A percentile compares a stretch with the other conserved stretches of the same genome.
These are phyloP conservation scores for Periplaneta americana DNA, from an alignment of 1,140 invertebrate species.

Conservation along the genomic window DNA sequence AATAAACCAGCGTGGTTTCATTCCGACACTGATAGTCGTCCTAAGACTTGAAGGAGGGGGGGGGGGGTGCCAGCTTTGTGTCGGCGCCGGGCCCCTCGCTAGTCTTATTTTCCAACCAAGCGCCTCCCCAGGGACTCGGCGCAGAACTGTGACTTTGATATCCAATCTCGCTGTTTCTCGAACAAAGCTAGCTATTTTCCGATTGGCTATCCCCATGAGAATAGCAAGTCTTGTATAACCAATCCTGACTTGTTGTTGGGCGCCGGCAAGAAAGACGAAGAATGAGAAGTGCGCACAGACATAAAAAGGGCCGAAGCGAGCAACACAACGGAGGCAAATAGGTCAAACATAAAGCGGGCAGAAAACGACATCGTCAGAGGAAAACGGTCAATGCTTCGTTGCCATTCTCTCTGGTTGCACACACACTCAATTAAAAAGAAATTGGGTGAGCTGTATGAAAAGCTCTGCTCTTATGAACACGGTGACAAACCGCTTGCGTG, in stretches of 20 bases:
- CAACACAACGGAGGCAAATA: not conserved
- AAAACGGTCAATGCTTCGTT: no score
- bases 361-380: no score
- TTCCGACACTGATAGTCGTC: not conserved
- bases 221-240: not conserved
- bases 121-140: not conserved
- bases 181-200: not conserved
- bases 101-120: not conserved
- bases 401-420: no score
- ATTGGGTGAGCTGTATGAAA: no score
- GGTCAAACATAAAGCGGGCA: not conserved
- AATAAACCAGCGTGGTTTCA: no score
- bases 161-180: not conserved
- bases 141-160: not conserved
- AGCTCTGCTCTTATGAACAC: no score
- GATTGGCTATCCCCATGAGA: not conserved
- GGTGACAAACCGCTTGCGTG: no score
- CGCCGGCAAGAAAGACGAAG: not conserved
- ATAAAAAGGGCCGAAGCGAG: not conserved
- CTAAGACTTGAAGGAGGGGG: not conserved
- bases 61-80: not conserved
- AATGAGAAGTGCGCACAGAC: not conserved
- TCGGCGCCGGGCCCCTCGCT: not conserved
- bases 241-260: not conserved
- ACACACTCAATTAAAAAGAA: no score